Evolutionary conservation across 2,888 invertebrate genomes (phyloP).

Genomic region (Caenorhabditis sp.): DNA sequence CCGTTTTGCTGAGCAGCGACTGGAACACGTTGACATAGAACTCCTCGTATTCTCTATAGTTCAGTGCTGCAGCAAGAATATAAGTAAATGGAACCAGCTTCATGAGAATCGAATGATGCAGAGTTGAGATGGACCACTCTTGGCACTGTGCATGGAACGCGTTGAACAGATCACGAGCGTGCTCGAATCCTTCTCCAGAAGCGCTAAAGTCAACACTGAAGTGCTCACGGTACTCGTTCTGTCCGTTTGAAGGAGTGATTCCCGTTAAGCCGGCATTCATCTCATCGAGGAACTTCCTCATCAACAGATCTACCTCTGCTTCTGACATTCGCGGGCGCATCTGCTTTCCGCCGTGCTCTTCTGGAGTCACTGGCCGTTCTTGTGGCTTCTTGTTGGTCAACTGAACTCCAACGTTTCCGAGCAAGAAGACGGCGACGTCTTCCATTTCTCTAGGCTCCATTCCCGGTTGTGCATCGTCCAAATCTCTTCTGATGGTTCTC

Average conservation of each 20-base stretch:
- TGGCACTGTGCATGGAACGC: conserved; percentile 49
- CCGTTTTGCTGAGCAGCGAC: neutral
- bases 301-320: conserved; percentile 28
- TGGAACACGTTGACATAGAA: conserved; percentile 19
- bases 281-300: conserved; percentile 26
- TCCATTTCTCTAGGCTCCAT: conserved; percentile 2
- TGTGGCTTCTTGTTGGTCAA: neutral
- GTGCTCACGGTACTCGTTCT: neutral
- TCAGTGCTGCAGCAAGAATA: conserved; percentile 13
- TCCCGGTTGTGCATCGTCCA: conserved; percentile 3
- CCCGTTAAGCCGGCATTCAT: neutral
- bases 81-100: conserved; percentile 30
- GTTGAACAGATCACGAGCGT: conserved; percentile 22
- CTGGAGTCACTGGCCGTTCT: conserved; percentile 34
- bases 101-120: conserved; percentile 16
- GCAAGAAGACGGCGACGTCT: conserved; percentile 31
- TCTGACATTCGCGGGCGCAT: conserved; percentile 41
- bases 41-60: conserved; percentile 23
- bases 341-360: conserved; percentile 60
- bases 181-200: conserved; percentile 17
- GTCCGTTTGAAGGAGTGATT: neutral
- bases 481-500: conserved; percentile 45
- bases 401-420: conserved; percentile 41
- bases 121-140: conserved; percentile 15
- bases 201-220: conserved; percentile 23